Evolutionary conservation across 2,888 invertebrate species (phyloP).

Genomic region (Terebella lapidaria): DNA sequence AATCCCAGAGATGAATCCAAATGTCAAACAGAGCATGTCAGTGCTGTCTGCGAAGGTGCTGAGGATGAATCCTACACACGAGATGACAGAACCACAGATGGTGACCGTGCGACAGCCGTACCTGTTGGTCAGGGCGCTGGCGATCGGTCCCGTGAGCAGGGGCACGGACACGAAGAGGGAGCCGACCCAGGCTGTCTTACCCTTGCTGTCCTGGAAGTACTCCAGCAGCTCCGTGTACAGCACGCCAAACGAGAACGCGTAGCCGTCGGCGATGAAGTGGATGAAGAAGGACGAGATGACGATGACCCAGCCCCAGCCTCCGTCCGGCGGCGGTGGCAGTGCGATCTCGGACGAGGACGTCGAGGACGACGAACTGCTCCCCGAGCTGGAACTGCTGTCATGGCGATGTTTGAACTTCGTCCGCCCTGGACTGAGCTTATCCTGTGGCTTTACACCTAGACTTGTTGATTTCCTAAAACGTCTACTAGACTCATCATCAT

Average conservation of each 20-base stretch:
- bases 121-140: conserved; percentile 45
- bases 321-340: conserved; percentile 58
- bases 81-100: conserved; percentile 45
- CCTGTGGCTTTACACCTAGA: no score
- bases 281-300: conserved; percentile 93
- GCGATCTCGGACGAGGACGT: background rate
- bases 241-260: conserved; percentile 66
- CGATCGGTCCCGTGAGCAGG: conserved; percentile 57
- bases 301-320: conserved; percentile 91
- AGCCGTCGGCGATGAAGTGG: conserved; percentile 78
- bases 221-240: conserved; percentile 73
- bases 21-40: conserved; percentile 45
- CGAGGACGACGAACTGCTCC: background rate
- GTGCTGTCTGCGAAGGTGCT: conserved; percentile 42
- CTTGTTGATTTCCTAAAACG: no score
- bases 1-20: conserved; percentile 48
- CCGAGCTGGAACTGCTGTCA: background rate
- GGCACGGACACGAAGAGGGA: conserved; percentile 89
- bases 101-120: conserved; percentile 48
- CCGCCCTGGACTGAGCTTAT: no score
- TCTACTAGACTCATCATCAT: no score
- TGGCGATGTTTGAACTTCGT: background rate
- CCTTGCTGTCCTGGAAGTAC: conserved; percentile 23
- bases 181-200: conserved; percentile 74
- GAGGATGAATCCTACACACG: conserved; percentile 40